Evolutionary conservation across 2,113 vertebrate genomes (phyloP), one percentile per base, ranked within the genome.

Genomic region (Grus americana): DNA sequence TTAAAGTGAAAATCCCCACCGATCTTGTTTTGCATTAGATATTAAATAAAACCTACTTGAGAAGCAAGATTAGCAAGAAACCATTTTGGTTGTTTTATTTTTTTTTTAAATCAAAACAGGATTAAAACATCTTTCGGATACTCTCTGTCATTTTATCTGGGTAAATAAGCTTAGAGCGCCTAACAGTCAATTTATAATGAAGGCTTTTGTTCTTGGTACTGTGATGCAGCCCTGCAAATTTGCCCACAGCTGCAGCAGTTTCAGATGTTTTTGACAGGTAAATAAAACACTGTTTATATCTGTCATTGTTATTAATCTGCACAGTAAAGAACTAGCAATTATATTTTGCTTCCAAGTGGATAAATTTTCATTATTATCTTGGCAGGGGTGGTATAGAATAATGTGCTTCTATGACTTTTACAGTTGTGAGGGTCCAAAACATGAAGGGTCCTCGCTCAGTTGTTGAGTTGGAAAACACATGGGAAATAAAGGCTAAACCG

Each of bases 41-140:
- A 74, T 61, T 86, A 86, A 74, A 93, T 82, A 93, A 94, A 92
- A 92, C 20, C 66, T 82, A 34, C 62, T 90, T 82, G 54, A 0
- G 0, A 94, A 97, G 50, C 13, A 84, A 93, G 72, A 96, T 93
- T 90, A 91, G 79, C 73, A 87, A 76, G 23, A 78, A 90, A 84
- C 16, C 46, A 92, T 91, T 92, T 19, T 30, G 81, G 32, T 18
- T 75, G 36, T n/a, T 63, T 42, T 36, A 15, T 74, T 52, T 58
- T 57, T 73, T 91, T 92, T 79, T 6, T 0, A 47, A 36, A 78
- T 92, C 57, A 71, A 76, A 96, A 92, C 58, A 84, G 85, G 82
- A 97, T 94, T 96, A 94, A 92, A 95, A 85, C 46, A 90, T 95
- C 89, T 97, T 97, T 95, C 89, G 61, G 91, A 94, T 58, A 83